A percentile compares a stretch with the other conserved stretches of the same genome.
These are phyloP conservation scores for Centropus bengalensis DNA, from an alignment of 2,113 vertebrate species.

Conservation along the genomic window DNA sequence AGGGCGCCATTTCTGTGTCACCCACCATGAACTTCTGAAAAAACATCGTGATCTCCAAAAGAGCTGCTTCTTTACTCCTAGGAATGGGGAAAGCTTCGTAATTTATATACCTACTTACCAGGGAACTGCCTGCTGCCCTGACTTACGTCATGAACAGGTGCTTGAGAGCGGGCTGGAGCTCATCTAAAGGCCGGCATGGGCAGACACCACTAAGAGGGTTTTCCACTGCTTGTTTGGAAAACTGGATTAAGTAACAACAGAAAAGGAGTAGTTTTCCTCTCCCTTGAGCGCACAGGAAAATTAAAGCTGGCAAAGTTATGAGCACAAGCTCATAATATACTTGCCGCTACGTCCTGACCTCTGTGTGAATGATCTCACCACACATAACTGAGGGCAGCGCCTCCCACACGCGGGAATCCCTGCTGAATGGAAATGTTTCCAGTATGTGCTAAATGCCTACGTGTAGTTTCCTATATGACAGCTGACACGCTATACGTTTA, in stretches of 20 bases:
- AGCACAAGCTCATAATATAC: neutral
- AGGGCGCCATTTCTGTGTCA: neutral
- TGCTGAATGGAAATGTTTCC: slow-evolving; percentile 11
- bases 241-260: neutral
- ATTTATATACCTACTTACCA: neutral
- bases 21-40: neutral
- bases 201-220: neutral
- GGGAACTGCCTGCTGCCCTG: slow-evolving; percentile 1
- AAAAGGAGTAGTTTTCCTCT: neutral
- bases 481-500: neutral
- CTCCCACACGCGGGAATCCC: neutral
- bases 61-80: slow-evolving; percentile 32
- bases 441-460: neutral
- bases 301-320: neutral
- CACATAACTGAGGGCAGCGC: neutral
- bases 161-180: neutral
- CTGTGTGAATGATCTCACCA: neutral
- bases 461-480: neutral
- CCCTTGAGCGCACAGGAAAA: neutral
- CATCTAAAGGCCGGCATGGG: neutral
- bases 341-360: neutral
- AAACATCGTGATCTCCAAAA: neutral
- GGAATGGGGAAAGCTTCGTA: slow-evolving; percentile 13
- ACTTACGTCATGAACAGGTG: neutral
- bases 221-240: neutral